Percentiles rank a stretch among this genome's conserved stretches.
Conservation (phyloP, 2,113 vertebrate species). For the Leptobrachium ailaonicum region DNA sequence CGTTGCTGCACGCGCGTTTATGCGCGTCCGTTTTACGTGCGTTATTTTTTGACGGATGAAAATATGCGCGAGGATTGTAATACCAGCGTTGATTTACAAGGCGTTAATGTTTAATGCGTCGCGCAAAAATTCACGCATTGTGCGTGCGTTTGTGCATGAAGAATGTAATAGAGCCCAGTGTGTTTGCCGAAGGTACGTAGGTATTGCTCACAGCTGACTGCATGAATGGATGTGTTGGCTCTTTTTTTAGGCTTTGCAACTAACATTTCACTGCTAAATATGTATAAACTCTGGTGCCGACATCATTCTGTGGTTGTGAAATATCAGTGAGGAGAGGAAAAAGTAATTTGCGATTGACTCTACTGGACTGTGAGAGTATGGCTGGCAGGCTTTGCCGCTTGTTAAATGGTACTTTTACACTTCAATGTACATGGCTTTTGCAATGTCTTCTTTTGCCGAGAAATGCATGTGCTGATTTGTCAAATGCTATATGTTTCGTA, state of each 20-base stretch:
- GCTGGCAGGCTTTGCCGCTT: conserved; percentile 41
- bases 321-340: conserved; percentile 34
- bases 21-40: no score
- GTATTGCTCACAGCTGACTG: background rate
- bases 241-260: conserved; percentile 16
- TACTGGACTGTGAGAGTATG: conserved; percentile 42
- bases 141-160: no score
- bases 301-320: conserved; percentile 25
- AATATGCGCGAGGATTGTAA: no score
- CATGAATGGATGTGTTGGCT: background rate
- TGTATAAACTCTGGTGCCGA: conserved; percentile 5
- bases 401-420: conserved; percentile 47
- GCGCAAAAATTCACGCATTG: no score
- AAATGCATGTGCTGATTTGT: conserved; percentile 28
- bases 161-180: background rate
- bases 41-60: no score
- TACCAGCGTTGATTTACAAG: no score
- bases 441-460: conserved; percentile 30
- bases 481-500: conserved; percentile 8
- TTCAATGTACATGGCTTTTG: conserved; percentile 45
- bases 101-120: no score
- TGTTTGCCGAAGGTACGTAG: background rate
- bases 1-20: no score
- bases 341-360: conserved; percentile 40
- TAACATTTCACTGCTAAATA: conserved; percentile 24